Base-by-base conservation (phyloP, 1,140 invertebrate species). In the Drosophila ohnishii region DNA sequence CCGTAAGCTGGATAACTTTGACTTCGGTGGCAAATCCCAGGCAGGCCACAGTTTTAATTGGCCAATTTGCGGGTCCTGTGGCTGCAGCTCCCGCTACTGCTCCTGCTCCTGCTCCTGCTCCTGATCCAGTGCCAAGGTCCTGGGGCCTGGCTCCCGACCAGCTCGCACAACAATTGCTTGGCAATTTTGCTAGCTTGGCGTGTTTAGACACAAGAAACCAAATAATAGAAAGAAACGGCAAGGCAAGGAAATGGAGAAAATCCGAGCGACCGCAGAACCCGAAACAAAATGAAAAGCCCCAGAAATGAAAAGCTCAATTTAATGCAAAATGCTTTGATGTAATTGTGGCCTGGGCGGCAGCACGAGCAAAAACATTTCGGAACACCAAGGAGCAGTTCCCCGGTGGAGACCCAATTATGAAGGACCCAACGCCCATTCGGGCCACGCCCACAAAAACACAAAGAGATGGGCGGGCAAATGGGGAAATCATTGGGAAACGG, bases 241-340 rank as follows among this genome's bases (percentile, higher is more conserved):
- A 37, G 19, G 57, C 59, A 58, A 35, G 45, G 37, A 67, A 69
- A 66, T 55, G 48, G 34, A 22, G 60, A 40, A 50, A 57, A 50
- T 55, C 57, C 44, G 63, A 65, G 40, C 57, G 75, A 70, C 72
- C 62, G 45, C 51, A 78, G 62, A 72, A 63, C 62, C 59, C 34
- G 76, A 70, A 81, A 55, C 47, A 42, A 69, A 78, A 86, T 72
- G 75, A 72, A 76, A 87, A 73, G 67, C 74, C 74, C 66, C 74
- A 70, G 51, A 69, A 77, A 77, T 62, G 57, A 77, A 77, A 77
- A 77, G 75, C 80, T 88, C 71, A 81, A 77, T 77, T 88, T 83
- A 88, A 83, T 80, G 79, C 76, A 87, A 87, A 87, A 87, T 67
- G 83, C 84, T 87, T 87, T 87, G 83, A 87, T 87, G 84, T 87